Evolutionary conservation across 1,140 invertebrate genomes (phyloP), one percentile per base, ranked within the genome.

Genomic region (Lasioglossum baleicum): DNA sequence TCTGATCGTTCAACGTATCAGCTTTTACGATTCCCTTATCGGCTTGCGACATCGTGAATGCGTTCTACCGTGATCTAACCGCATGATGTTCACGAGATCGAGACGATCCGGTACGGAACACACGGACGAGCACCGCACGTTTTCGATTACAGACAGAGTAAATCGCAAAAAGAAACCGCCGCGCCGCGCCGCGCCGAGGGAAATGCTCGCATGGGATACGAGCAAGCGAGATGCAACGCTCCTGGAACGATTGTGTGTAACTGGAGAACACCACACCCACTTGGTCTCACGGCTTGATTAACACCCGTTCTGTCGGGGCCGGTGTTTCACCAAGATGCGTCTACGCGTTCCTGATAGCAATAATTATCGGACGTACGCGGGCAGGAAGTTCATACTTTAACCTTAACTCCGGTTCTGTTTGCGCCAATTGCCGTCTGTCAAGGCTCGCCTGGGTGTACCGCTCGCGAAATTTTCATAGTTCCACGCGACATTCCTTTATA

Each of bases 351-450:
- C 65, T 74, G 42, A 81, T 85, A 83, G 70, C 83, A 84, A 88
- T 87, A 81, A 87, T 87, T 84, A 84, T 82, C 63, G 79, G 79
- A 67, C 84, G 78, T 71, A 68, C 79, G 82, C 78, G 66, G 72
- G 72, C 83, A 84, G 87, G 87, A 88, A 88, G 82, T 83, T 82
- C 81, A 68, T 83, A 88, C 82, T 88, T 88, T 87, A 81, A 87
- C 86, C 83, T 87, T 88, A 83, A 85, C 85, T 83, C 74, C 82
- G 70, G 66, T 80, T 86, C 78, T 85, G 78, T 68, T 44, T 69
- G 72, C 69, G 77, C 51, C 87, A 87, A 86, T 89, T 85, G 77
- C 13, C 69, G 68, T 82, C 77, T 74, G 61, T 22, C 53, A 40
- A 71, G n/a, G 48, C 66, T 80, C 64, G 26, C 35, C 70, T 10